phyloP scores from a whole-genome alignment of 2,888 invertebrate species.

The Drosophila subsilvestris region DNA sequence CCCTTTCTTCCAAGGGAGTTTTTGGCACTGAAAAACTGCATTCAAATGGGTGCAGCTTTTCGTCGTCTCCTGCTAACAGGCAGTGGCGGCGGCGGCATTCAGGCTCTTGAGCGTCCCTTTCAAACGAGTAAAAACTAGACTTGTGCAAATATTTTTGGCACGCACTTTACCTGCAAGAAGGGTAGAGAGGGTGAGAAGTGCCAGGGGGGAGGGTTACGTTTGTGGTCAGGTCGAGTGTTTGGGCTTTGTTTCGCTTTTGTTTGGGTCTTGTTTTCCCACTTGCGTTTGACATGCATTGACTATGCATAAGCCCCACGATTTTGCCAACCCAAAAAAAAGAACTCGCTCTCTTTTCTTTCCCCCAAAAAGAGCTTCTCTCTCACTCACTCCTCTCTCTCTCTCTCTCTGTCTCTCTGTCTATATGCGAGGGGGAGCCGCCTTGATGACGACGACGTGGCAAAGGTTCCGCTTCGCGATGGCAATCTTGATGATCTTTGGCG shows the following conservation, averaged over 20 bases:
- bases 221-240: constrained; percentile 70
- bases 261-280: constrained; percentile 52
- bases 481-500: constrained; percentile 70
- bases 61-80: constrained; percentile 6
- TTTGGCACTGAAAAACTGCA: constrained; percentile 27
- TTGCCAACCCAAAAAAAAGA: neutral
- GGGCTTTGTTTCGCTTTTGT: constrained; percentile 55
- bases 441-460: constrained; percentile 51
- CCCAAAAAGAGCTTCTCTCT: constrained; percentile 1
- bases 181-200: neutral
- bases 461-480: constrained; percentile 50
- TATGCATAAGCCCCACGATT: constrained; percentile 53
- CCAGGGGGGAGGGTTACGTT: constrained; percentile 33
- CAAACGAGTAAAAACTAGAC: constrained; percentile 53
- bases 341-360: neutral
- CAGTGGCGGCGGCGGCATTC: too few relatives aligned
- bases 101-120: constrained; percentile 24
- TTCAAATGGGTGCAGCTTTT: constrained; percentile 54
- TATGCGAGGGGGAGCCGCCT: constrained; percentile 15
- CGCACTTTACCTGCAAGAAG: constrained; percentile 53
- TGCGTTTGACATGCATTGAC: constrained; percentile 77
- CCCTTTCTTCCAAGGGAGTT: constrained; percentile 2
- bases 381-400: too few relatives aligned
- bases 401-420: neutral
- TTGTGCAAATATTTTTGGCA: constrained; percentile 65